Conservation (phyloP, 1,140 invertebrate genomes). For the Cotesia typhae region DNA sequence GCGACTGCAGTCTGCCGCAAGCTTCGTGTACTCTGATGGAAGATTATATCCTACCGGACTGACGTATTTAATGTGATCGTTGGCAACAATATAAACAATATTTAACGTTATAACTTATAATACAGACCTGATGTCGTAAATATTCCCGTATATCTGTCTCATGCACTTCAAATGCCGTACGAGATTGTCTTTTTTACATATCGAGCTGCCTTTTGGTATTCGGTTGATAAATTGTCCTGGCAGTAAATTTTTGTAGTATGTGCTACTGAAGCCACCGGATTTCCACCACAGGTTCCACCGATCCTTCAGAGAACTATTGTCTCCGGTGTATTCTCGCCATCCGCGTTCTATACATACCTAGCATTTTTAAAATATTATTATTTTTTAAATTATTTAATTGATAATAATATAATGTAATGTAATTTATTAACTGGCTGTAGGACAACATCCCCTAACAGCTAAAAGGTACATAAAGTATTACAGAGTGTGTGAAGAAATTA, state of each 20-base stretch:
- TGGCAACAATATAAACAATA: neutral
- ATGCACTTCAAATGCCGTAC: slow-evolving; percentile 81
- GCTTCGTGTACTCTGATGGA: slow-evolving; percentile 84
- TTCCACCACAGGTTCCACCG: slow-evolving; percentile 89
- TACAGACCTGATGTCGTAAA: slow-evolving; percentile 82
- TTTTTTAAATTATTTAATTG: neutral
- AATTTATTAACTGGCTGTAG: no score
- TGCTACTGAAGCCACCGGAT: slow-evolving; percentile 75
- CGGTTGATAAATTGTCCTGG: slow-evolving; percentile 87
- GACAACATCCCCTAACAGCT: no score
- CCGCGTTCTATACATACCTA: slow-evolving; percentile 81
- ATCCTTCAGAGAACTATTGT: slow-evolving; percentile 69
- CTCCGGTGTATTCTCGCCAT: slow-evolving; percentile 78
- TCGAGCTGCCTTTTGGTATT: slow-evolving; percentile 82
- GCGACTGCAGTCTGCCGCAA: slow-evolving; percentile 77
- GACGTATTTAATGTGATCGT: slow-evolving; percentile 37
- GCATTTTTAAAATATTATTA: no score
- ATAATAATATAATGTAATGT: neutral
- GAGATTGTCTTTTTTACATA: slow-evolving; percentile 83
- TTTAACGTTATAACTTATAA: slow-evolving; percentile 3
- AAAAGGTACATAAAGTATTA: no score
- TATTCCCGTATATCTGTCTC: slow-evolving; percentile 80
- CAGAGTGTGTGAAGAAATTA: no score
- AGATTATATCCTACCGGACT: slow-evolving; percentile 83
- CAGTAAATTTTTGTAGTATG: slow-evolving; percentile 74